A percentile compares a stretch with the other conserved stretches of the same genome.
phyloP scores from a whole-genome alignment of 1,140 invertebrate species.

The Venustaconcha ellipsiformis region DNA sequence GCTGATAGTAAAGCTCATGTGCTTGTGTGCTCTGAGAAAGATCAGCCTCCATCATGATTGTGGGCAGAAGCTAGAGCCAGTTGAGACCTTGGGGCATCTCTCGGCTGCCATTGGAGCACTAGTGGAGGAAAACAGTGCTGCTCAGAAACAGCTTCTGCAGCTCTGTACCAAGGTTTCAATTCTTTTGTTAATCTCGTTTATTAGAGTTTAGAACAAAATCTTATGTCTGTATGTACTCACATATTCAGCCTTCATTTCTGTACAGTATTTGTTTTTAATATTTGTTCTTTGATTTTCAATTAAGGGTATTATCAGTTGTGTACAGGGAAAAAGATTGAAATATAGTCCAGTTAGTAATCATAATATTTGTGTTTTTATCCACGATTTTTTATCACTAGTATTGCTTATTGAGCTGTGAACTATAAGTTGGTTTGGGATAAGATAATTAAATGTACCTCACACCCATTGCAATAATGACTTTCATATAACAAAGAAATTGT shows the following conservation, averaged over 20 bases:
- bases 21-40: conserved; percentile 73
- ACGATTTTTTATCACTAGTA: too few relatives aligned
- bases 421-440: too few relatives aligned
- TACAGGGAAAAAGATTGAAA: too few relatives aligned
- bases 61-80: conserved; percentile 42
- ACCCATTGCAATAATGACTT: too few relatives aligned
- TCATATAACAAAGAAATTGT: too few relatives aligned
- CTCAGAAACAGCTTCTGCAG: conserved; percentile 74
- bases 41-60: conserved; percentile 46
- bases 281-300: too few relatives aligned
- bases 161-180: conserved; percentile 74
- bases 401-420: too few relatives aligned
- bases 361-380: too few relatives aligned
- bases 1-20: conserved; percentile 76
- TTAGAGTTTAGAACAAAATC: background rate
- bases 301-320: too few relatives aligned
- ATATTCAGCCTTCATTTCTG: background rate
- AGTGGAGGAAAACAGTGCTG: conserved; percentile 72
- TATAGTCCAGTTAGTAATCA: too few relatives aligned
- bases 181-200: background rate
- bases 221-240: background rate
- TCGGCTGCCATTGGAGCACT: conserved; percentile 74
- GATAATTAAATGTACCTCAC: too few relatives aligned
- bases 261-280: background rate
- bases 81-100: conserved; percentile 71